phyloP scores from a whole-genome alignment of 2,113 vertebrate species.

The Asarcornis scutulata region DNA sequence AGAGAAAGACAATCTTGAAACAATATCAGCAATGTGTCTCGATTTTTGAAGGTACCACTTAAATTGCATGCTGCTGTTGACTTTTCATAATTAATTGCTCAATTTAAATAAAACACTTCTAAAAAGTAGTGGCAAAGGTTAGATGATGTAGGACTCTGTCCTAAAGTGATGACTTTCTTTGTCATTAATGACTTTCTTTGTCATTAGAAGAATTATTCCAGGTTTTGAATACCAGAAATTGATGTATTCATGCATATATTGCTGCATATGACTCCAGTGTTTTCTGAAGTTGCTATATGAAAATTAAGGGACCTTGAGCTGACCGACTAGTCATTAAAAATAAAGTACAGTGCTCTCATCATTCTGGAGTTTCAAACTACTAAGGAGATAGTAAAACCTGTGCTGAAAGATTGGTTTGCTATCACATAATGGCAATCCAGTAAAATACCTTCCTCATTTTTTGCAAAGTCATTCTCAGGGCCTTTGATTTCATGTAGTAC shows the following conservation, averaged over 20 bases:
- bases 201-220: neutral
- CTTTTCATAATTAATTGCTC: neutral
- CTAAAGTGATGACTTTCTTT: neutral
- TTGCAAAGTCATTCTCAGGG: neutral
- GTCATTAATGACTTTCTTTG: neutral
- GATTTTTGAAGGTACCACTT: neutral
- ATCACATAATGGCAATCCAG: neutral
- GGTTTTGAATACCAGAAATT: neutral
- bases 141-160: neutral
- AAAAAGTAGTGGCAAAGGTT: neutral
- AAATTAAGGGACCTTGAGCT: neutral
- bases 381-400: neutral
- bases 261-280: neutral
- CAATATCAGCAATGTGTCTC: neutral
- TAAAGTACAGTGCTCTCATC: neutral
- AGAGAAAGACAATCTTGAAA: neutral
- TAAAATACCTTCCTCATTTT: neutral
- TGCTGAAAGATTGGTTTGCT: neutral
- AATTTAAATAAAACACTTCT: neutral
- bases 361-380: neutral
- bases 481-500: neutral
- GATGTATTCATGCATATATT: neutral
- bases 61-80: neutral
- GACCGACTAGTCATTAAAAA: neutral
- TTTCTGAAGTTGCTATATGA: neutral